Evolutionary conservation across 2,888 invertebrate genomes (phyloP).

Genomic region (Hydrotaea diabolus): DNA sequence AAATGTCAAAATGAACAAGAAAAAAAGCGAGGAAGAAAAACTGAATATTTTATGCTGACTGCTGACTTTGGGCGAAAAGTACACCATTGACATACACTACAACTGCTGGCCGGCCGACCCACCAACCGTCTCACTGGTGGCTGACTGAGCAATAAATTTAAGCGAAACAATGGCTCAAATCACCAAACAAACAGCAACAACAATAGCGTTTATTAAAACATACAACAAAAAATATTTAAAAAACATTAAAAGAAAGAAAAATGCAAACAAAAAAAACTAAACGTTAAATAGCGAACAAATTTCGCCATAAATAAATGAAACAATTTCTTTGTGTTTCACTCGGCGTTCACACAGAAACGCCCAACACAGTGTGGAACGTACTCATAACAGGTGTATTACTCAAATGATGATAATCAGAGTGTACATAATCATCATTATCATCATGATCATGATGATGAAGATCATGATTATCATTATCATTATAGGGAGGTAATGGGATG

Average conservation of each 20-base stretch:
- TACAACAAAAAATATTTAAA: neutral
- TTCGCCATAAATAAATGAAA: slow-evolving; percentile 18
- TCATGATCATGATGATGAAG: neutral
- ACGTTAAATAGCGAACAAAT: neutral
- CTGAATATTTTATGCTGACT: slow-evolving; percentile 18
- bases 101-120: too few relatives aligned
- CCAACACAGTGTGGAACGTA: neutral
- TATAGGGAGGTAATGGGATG: neutral
- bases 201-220: too few relatives aligned
- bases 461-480: neutral
- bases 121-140: too few relatives aligned
- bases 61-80: slow-evolving; percentile 49
- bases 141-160: neutral
- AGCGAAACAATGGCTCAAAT: neutral
- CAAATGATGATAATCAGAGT: too few relatives aligned
- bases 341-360: neutral
- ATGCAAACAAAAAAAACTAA: neutral
- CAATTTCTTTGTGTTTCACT: neutral
- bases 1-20: slow-evolving; percentile 10
- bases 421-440: neutral
- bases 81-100: slow-evolving; percentile 54
- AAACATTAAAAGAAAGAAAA: neutral
- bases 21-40: neutral
- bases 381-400: slow-evolving; percentile 3
- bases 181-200: neutral